Conservation (phyloP, 2,888 invertebrate genomes). For the Scaptomyza polygonia region DNA sequence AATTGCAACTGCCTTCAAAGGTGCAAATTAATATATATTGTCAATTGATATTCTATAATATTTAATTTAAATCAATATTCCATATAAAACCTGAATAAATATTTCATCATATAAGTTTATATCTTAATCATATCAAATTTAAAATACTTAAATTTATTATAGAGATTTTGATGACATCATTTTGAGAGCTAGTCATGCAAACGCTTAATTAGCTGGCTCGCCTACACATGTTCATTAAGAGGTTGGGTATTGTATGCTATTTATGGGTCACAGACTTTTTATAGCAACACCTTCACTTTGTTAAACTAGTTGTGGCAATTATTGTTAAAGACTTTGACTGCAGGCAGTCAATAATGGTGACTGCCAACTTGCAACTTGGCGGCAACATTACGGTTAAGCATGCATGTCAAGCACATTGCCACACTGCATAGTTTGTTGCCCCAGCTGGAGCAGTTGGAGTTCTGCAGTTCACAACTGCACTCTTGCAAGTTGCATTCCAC, state of each 20-base stretch:
- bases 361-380: conserved; percentile 42
- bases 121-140: not conserved
- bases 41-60: conserved; percentile 12
- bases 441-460: conserved; percentile 47
- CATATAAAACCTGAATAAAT: not conserved
- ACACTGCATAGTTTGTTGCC: conserved; percentile 73
- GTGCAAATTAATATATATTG: conserved; percentile 24
- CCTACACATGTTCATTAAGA: not conserved
- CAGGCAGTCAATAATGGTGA: conserved; percentile 40
- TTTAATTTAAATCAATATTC: conserved; percentile 15
- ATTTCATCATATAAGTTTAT: not conserved
- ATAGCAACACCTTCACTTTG: not conserved
- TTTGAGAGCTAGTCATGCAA: not conserved
- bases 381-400: conserved; percentile 61
- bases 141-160: not conserved
- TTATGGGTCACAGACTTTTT: not conserved
- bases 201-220: not conserved
- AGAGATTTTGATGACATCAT: not conserved
- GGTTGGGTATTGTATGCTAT: not conserved
- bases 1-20: conserved; percentile 31
- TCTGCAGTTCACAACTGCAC: conserved; percentile 33
- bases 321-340: conserved; percentile 20
- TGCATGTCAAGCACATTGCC: conserved; percentile 75
- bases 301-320: conserved; percentile 15
- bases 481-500: conserved; percentile 35